Evolutionary conservation across 2,113 vertebrate genomes (phyloP).

Genomic region (Tauraco erythrolophus): DNA sequence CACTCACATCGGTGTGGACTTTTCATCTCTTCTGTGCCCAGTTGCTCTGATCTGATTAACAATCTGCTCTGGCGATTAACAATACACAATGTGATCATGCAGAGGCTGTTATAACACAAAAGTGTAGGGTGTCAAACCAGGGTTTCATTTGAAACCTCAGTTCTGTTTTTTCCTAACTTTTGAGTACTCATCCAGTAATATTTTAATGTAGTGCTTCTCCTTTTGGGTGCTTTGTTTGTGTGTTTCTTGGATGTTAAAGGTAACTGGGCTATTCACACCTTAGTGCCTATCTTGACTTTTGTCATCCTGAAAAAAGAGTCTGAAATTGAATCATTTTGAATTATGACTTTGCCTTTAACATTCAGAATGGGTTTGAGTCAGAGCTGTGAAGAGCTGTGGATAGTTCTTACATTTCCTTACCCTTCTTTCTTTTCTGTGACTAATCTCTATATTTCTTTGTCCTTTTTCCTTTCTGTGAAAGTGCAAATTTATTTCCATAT

Average conservation of each 20-base stretch:
- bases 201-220: background rate
- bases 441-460: background rate
- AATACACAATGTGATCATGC: background rate
- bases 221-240: background rate
- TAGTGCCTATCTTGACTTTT: background rate
- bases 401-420: background rate
- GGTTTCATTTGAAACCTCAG: background rate
- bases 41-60: background rate
- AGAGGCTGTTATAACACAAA: background rate
- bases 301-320: background rate
- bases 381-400: background rate
- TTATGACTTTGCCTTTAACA: background rate
- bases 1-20: background rate
- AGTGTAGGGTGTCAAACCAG: fast-evolving
- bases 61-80: background rate
- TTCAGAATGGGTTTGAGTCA: background rate
- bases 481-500: background rate
- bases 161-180: background rate
- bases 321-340: background rate
- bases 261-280: background rate
- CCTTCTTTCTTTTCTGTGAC: background rate
- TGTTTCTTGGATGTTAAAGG: background rate
- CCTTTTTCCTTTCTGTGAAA: background rate
- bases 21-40: background rate
- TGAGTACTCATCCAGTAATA: background rate